Conservation (phyloP, 2,113 vertebrate genomes). For the Abramis brama region DNA sequence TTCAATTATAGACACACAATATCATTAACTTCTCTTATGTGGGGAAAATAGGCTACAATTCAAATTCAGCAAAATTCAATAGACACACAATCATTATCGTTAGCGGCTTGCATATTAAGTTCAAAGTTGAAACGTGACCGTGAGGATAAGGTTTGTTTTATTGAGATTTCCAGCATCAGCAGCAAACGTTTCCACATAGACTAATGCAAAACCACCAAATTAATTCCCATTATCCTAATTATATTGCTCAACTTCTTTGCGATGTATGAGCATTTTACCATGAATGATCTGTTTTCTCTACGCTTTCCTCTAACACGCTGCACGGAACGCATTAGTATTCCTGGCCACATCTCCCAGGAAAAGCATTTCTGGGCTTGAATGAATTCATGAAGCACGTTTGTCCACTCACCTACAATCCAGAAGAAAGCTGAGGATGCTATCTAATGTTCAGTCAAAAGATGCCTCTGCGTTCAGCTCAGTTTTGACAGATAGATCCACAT, state of each 20-base stretch:
- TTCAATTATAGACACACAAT: not conserved
- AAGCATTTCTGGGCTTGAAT: conserved; percentile 29
- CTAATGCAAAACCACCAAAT: not conserved
- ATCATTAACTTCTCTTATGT: not conserved
- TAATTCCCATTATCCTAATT: conserved; percentile 12
- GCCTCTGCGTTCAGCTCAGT: conserved; percentile 35
- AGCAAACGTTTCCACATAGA: not conserved
- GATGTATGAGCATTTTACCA: not conserved
- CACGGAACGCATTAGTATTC: conserved; percentile 46
- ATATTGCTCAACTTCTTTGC: conserved; percentile 34
- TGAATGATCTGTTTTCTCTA: not conserved
- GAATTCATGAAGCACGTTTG: not conserved
- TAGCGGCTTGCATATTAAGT: not conserved
- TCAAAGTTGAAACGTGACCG: not conserved
- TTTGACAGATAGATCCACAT: conserved; percentile 57
- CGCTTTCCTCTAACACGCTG: not conserved
- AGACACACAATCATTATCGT: not conserved
- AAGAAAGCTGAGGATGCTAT: not conserved
- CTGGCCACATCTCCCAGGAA: conserved; percentile 28
- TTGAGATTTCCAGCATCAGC: not conserved
- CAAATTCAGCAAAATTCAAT: not conserved
- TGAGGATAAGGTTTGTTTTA: not conserved
- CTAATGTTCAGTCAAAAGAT: not conserved
- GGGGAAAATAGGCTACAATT: not conserved
- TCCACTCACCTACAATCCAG: conserved; percentile 54